These are phyloP conservation scores for Cheiracanthium punctorium DNA, from an alignment of 2,888 invertebrate genomes.

Conservation along the genomic window DNA sequence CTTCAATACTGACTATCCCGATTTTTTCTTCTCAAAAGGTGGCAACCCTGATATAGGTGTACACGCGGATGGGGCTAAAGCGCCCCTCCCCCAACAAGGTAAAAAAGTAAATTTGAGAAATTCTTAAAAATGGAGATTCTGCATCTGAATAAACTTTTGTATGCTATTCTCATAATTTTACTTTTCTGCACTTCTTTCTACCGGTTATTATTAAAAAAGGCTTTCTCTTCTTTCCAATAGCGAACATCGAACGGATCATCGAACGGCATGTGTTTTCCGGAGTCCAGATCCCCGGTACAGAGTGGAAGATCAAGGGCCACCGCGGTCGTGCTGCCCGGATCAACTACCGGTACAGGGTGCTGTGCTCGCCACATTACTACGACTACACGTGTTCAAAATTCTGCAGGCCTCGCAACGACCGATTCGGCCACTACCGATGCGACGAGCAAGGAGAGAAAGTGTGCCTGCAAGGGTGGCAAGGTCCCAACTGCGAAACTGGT, in stretches of 20 bases:
- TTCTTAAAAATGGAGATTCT: no score
- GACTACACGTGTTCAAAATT: constrained; percentile 96
- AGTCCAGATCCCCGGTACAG: constrained; percentile 91
- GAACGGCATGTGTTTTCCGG: constrained; percentile 95
- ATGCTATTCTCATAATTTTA: no score
- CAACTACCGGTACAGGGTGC: constrained; percentile 88
- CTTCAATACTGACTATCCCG: no score
- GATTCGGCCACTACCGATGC: constrained; percentile 95
- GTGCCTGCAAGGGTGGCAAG: constrained; percentile 95
- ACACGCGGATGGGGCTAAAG: no score
- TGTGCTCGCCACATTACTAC: constrained; percentile 78
- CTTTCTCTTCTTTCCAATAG: constrained; percentile 73
- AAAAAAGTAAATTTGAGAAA: no score
- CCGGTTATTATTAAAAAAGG: no score
- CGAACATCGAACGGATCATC: constrained; percentile 85
- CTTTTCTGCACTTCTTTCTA: no score
- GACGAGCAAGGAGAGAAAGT: constrained; percentile 91
- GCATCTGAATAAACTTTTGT: no score
- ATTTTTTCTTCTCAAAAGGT: no score
- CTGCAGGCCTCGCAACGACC: constrained; percentile 93
- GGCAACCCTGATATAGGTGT: no score
- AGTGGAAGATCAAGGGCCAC: constrained; percentile 93
- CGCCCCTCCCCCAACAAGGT: no score
- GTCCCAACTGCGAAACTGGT: constrained; percentile 94
- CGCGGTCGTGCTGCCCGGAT: constrained; percentile 79